Evolutionary conservation across 2,888 invertebrate genomes (phyloP).

Genomic region (Osmoderma eremita): DNA sequence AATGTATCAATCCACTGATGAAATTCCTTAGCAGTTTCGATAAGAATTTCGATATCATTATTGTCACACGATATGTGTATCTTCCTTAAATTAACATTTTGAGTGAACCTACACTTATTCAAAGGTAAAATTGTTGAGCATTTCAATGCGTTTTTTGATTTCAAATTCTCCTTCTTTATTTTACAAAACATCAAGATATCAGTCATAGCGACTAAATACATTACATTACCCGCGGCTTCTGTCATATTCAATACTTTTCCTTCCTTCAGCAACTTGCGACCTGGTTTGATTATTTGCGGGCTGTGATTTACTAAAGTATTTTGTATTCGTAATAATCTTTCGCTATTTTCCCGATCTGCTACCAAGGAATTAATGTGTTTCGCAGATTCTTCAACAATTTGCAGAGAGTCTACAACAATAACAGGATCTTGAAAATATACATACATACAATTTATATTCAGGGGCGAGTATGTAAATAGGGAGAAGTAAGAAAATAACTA

Average conservation of each 20-base stretch:
- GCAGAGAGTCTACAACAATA: constrained; percentile 72
- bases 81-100: constrained; percentile 69
- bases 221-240: constrained; percentile 57
- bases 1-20: constrained; percentile 69
- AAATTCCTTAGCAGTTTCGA: constrained; percentile 66
- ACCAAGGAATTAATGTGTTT: constrained; percentile 78
- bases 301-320: constrained; percentile 70
- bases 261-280: constrained; percentile 76
- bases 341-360: constrained; percentile 77
- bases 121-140: constrained; percentile 76
- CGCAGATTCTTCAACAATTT: constrained; percentile 75
- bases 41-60: constrained; percentile 69
- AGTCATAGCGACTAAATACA: constrained; percentile 75
- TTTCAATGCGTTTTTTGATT: constrained; percentile 69
- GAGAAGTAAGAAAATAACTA: too few relatives aligned
- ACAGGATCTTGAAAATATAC: constrained; percentile 42
- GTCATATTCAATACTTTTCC: constrained; percentile 71
- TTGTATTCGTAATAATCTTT: constrained; percentile 74
- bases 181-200: constrained; percentile 82
- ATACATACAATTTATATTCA: too few relatives aligned
- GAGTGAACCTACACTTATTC: constrained; percentile 73
- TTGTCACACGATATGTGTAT: constrained; percentile 71
- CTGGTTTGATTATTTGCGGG: constrained; percentile 75
- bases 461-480: too few relatives aligned
- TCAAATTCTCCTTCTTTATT: constrained; percentile 67